These are phyloP conservation scores for Aphelenchoides bicaudatus DNA, from an alignment of 2,888 invertebrate species.

Conservation along the genomic window DNA sequence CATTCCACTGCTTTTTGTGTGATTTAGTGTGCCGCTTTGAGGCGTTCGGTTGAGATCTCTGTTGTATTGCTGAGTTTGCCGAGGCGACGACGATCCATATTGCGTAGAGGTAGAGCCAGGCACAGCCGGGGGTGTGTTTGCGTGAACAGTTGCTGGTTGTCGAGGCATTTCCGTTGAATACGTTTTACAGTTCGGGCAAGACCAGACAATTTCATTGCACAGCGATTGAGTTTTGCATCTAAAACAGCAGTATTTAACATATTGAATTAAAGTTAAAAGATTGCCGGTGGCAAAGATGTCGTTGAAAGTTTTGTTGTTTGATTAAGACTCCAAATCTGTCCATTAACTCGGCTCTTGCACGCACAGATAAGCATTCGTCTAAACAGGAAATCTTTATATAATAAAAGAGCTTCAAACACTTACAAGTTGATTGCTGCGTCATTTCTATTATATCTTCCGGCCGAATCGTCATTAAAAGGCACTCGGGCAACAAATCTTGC, in stretches of 20 bases:
- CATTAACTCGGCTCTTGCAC: slow-evolving; percentile 58
- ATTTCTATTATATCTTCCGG: slow-evolving; percentile 60
- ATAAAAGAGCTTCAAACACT: slow-evolving; percentile 19
- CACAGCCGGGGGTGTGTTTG: slow-evolving; percentile 7
- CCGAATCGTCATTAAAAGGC: slow-evolving; percentile 52
- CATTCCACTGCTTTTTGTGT: slow-evolving; percentile 1
- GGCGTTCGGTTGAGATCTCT: slow-evolving; percentile 4
- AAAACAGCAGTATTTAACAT: slow-evolving; percentile 19
- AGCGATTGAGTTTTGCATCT: slow-evolving; percentile 51
- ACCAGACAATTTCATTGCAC: slow-evolving; percentile 52
- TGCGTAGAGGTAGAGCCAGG: slow-evolving; percentile 1
- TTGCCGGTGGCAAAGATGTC: slow-evolving; percentile 50
- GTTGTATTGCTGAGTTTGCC: background rate
- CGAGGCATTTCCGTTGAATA: slow-evolving; percentile 44
- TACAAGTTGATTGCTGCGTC: slow-evolving; percentile 59
- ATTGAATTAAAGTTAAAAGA: too few species aligned
- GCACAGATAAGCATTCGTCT: slow-evolving; percentile 59
- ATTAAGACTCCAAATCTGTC: slow-evolving; percentile 52
- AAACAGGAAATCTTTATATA: slow-evolving; percentile 16
- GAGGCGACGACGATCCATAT: background rate
- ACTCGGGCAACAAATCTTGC: slow-evolving; percentile 59
- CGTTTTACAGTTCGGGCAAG: slow-evolving; percentile 58
- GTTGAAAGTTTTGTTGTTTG: slow-evolving; percentile 51
- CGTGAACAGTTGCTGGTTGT: slow-evolving; percentile 18
- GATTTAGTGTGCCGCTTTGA: background rate